These are phyloP conservation scores for Microcebus ravelobensis DNA, from an alignment of 2,113 vertebrate species.

Conservation along the genomic window DNA sequence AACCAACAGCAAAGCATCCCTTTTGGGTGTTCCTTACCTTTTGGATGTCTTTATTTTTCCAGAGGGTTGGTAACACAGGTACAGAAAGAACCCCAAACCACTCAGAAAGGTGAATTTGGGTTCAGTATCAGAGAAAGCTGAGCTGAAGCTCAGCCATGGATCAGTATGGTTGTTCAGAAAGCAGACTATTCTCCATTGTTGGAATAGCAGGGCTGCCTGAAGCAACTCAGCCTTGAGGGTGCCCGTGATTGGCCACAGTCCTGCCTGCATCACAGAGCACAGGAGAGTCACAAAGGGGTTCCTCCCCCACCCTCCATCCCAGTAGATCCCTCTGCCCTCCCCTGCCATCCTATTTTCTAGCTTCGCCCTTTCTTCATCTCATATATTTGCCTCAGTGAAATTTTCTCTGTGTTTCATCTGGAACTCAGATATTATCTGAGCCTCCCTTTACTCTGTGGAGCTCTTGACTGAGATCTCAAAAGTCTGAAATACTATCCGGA, in stretches of 20 bases:
- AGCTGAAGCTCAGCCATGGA: too few relatives aligned
- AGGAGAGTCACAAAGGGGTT: conserved; percentile 34
- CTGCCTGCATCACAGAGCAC: not conserved
- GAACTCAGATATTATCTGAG: too few relatives aligned
- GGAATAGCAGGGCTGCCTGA: not conserved
- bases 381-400: too few relatives aligned
- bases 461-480: not conserved
- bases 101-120: too few relatives aligned
- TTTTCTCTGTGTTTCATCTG: too few relatives aligned
- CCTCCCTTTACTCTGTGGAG: not conserved
- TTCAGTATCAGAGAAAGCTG: not conserved
- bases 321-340: not conserved
- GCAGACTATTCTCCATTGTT: not conserved
- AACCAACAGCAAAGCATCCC: too few relatives aligned
- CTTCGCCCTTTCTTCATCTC: too few relatives aligned
- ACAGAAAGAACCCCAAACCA: too few relatives aligned
- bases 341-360: not conserved
- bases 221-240: not conserved
- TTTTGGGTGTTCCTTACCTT: too few relatives aligned
- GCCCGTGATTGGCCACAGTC: not conserved
- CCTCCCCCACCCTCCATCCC: not conserved
- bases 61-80: too few relatives aligned
- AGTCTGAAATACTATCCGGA: not conserved
- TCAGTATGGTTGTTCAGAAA: too few relatives aligned
- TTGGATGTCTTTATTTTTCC: too few relatives aligned